Evolutionary conservation across 1,140 invertebrate species (phyloP), one percentile per base, ranked within the genome.

Genomic region (Lepidurus couesii): DNA sequence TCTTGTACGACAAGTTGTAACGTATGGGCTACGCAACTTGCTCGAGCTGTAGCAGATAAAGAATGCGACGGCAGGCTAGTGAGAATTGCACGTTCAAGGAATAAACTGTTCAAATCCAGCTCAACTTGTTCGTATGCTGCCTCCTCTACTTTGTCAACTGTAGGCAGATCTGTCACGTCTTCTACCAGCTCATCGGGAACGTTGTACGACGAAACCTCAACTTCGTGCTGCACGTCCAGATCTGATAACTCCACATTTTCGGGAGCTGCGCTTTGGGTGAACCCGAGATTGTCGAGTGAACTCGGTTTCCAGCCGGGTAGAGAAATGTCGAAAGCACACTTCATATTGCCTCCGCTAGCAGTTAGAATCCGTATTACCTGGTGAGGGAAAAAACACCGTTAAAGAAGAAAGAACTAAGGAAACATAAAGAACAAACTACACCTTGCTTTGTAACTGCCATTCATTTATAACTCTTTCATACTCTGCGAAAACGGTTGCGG

Each of bases 21-120:
- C 11, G 75, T 76, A 21, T 45, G 75, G n/a, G 75, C 75, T n/a
- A 76, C 75, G 42, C 75, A 76, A 42, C n/a, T 76, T 43, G 76
- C 26, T 73, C 76, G 26, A 26, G 8, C 8, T 21, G 45, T 47
- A 16, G 16, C 45, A 16, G 45, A 47, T 10, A 47, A 16, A 47
- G 45, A 47, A 47, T 2, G 16, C 1, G 45, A 47, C 1, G 45
- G 45, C 45, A 10, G 6, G 16, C 16, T 11, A 7, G 45, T 47
- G 45, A 53, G 21, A 26, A 47, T 2, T 16, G 16, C 42, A 24
- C 7, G 7, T 9, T n/a, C 16, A 21, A 53, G 53, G 10, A 65
- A 26, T 47, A 47, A 47, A 11, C 6, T 47, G 21, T 53, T 77
- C 26, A 77, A 44, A 11, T 77, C 43, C 13, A 26, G 42, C 24